Evolutionary conservation across 2,888 invertebrate genomes (phyloP).

Genomic region (Acheta domesticus): DNA sequence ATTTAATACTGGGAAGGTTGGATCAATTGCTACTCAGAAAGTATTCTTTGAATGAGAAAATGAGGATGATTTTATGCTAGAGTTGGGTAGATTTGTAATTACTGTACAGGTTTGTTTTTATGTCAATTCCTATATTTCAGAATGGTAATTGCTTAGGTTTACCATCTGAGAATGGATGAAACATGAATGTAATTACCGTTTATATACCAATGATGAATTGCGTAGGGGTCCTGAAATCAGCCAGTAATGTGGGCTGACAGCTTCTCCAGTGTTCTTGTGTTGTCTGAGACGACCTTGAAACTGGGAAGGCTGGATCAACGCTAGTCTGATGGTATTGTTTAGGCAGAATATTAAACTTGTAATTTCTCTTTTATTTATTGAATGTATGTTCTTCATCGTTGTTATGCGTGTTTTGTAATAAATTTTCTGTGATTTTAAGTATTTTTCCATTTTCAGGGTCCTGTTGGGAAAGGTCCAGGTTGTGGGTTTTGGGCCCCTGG

Average conservation of each 20-base stretch:
- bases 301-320: slow-evolving; percentile 22
- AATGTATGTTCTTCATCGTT: slow-evolving; percentile 22
- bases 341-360: not conserved
- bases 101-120: no score
- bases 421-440: not conserved
- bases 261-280: slow-evolving; percentile 19
- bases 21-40: not conserved
- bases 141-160: no score
- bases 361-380: not conserved
- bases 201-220: slow-evolving; percentile 41
- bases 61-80: not conserved
- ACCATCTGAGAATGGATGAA: no score
- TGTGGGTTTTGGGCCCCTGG: slow-evolving; percentile 99
- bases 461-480: slow-evolving; percentile 97
- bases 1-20: not conserved
- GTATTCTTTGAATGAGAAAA: no score
- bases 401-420: slow-evolving; percentile 23
- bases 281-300: not conserved
- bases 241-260: slow-evolving; percentile 44
- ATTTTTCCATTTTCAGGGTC: slow-evolving; percentile 62
- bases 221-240: slow-evolving; percentile 43
- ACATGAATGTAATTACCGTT: no score
- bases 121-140: no score
- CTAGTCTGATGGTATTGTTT: slow-evolving; percentile 28
- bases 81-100: no score